Percentiles rank a stretch among this genome's conserved stretches.
phyloP scores from a whole-genome alignment of 2,797 vertebrate species.

The Pyrocephalus nanus region DNA sequence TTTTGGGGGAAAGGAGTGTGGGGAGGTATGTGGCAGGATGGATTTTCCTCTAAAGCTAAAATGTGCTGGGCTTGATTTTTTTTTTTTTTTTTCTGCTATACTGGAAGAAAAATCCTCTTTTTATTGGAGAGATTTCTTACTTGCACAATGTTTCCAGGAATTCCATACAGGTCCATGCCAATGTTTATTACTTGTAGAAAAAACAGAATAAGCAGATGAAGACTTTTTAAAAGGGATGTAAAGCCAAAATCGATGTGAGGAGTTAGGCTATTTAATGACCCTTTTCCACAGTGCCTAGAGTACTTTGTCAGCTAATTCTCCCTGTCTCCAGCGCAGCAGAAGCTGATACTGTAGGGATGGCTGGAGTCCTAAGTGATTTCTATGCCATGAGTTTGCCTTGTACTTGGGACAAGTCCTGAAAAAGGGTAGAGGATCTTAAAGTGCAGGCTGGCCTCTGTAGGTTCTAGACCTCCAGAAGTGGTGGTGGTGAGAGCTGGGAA shows the following conservation, averaged over 20 bases:
- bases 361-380: not conserved
- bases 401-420: not conserved
- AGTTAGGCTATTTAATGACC: not conserved
- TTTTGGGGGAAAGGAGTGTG: not conserved
- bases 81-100: not conserved
- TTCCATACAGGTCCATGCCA: constrained; percentile 28
- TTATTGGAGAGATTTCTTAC: constrained; percentile 66
- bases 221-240: not conserved
- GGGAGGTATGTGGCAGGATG: not conserved
- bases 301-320: constrained; percentile 7
- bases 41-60: constrained; percentile 15
- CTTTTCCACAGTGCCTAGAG: not conserved
- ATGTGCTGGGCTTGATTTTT: not conserved
- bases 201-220: constrained; percentile 50
- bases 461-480: not conserved
- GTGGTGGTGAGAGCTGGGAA: not conserved
- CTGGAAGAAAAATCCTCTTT: constrained; percentile 57
- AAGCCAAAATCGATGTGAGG: not conserved
- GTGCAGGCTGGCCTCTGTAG: not conserved
- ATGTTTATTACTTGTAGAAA: constrained; percentile 68
- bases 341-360: not conserved
- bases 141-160: constrained; percentile 74
- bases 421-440: not conserved
- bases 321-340: not conserved
- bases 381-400: not conserved